Conservation (phyloP, 2,113 vertebrate genomes). For the Dasypus novemcinctus region DNA sequence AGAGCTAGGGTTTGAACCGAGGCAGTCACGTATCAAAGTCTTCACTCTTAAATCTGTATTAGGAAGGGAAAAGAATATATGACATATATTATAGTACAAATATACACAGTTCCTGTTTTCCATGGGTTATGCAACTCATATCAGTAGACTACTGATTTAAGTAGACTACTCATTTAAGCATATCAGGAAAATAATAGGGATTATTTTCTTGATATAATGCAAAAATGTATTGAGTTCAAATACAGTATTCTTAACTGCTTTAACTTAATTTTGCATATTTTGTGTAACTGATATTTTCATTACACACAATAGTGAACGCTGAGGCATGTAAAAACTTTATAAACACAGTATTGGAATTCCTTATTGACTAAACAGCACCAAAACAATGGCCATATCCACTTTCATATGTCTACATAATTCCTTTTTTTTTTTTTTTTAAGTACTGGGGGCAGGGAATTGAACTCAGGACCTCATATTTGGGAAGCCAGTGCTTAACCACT, state of each 20-base stretch:
- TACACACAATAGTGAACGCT: neutral
- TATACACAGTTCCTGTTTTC: neutral
- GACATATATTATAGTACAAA: neutral
- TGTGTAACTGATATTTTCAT: neutral
- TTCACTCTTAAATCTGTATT: neutral
- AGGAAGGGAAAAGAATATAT: neutral
- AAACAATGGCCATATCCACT: neutral
- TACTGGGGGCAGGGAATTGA: too few species aligned
- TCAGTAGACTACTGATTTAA: neutral
- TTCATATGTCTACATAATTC: neutral
- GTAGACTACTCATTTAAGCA: neutral
- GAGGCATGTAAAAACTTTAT: neutral
- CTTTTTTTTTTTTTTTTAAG: neutral
- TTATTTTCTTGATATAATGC: neutral
- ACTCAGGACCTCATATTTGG: too few species aligned
- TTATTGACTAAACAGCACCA: neutral
- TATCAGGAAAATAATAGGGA: neutral
- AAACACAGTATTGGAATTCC: neutral
- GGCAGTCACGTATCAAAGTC: neutral
- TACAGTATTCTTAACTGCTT: neutral
- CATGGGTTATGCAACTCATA: neutral
- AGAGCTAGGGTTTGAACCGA: neutral
- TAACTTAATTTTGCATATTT: neutral
- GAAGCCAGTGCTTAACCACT: too few species aligned
- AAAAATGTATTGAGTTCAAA: neutral